These are phyloP conservation scores for Oryzias curvinotus DNA, from an alignment of 2,113 vertebrate species.

Conservation along the genomic window DNA sequence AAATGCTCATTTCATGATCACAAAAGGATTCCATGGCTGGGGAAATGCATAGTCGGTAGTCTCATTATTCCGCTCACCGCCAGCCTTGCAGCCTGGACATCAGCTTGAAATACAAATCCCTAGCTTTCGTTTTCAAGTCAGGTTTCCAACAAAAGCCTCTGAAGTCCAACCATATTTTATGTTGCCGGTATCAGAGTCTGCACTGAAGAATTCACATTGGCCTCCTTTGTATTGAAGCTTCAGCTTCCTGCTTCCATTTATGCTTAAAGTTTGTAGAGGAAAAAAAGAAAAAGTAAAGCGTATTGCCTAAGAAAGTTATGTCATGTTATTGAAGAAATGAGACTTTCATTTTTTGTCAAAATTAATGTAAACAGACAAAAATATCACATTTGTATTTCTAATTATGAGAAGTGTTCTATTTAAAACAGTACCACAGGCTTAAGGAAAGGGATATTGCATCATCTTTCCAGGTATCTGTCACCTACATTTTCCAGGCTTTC, in stretches of 20 bases:
- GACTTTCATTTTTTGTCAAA: too few relatives aligned
- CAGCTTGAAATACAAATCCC: constrained; percentile 14
- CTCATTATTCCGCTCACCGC: constrained; percentile 4
- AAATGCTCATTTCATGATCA: constrained; percentile 28
- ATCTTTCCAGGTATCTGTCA: too few relatives aligned
- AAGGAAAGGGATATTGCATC: too few relatives aligned
- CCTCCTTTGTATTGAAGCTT: constrained; percentile 7
- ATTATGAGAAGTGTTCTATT: too few relatives aligned
- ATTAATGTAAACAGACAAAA: too few relatives aligned
- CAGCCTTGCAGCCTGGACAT: constrained; percentile 12
- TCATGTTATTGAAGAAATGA: too few relatives aligned
- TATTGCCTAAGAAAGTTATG: too few relatives aligned
- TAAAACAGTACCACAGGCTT: too few relatives aligned
- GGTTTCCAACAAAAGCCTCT: constrained; percentile 8
- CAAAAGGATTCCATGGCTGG: constrained; percentile 18
- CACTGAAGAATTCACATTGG: background rate
- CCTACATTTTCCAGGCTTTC: too few relatives aligned
- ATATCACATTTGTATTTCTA: too few relatives aligned
- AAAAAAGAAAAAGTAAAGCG: too few relatives aligned
- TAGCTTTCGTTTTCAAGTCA: constrained; percentile 19
- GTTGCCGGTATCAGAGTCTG: background rate
- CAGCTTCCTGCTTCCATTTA: constrained; percentile 8
- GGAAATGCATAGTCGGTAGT: constrained; percentile 3
- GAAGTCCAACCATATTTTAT: constrained; percentile 19
- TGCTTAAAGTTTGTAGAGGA: background rate